These are phyloP conservation scores for Rhyzopertha dominica DNA, from an alignment of 1,140 invertebrate species.

Conservation along the genomic window DNA sequence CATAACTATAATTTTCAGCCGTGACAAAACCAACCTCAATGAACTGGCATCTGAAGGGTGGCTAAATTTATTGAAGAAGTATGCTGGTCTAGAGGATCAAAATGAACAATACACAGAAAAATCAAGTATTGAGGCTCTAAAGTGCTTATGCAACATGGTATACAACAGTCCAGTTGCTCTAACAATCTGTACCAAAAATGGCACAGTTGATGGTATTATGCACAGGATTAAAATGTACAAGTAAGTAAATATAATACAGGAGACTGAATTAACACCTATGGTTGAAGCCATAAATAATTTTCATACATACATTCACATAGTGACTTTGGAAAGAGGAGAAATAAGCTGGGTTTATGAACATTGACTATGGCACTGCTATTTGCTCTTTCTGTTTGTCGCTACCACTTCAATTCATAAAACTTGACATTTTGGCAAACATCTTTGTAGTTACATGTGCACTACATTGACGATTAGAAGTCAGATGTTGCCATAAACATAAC, in stretches of 20 bases:
- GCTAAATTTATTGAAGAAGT: constrained; percentile 59
- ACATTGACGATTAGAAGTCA: too few relatives aligned
- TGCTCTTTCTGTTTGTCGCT: background rate
- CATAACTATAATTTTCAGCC: too few relatives aligned
- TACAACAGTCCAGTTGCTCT: constrained; percentile 73
- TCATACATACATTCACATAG: background rate
- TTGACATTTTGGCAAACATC: constrained; percentile 1
- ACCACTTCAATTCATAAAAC: background rate
- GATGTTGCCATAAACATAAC: too few relatives aligned
- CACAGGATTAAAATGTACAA: constrained; percentile 66
- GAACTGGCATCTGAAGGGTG: constrained; percentile 62
- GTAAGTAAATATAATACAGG: constrained; percentile 34
- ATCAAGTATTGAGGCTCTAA: constrained; percentile 66
- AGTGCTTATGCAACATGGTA: constrained; percentile 85
- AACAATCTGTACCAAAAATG: constrained; percentile 63
- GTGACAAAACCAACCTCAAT: constrained; percentile 70
- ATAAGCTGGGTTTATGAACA: too few relatives aligned
- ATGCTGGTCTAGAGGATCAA: constrained; percentile 54
- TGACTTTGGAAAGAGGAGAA: constrained; percentile 1
- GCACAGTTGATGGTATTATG: constrained; percentile 68
- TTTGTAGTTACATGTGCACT: too few relatives aligned
- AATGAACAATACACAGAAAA: constrained; percentile 40
- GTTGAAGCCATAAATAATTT: background rate
- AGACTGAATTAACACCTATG: constrained; percentile 4
- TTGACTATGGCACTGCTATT: too few relatives aligned